Base-by-base conservation (phyloP, 2,797 vertebrate genomes). In the Microtus agrestis region DNA sequence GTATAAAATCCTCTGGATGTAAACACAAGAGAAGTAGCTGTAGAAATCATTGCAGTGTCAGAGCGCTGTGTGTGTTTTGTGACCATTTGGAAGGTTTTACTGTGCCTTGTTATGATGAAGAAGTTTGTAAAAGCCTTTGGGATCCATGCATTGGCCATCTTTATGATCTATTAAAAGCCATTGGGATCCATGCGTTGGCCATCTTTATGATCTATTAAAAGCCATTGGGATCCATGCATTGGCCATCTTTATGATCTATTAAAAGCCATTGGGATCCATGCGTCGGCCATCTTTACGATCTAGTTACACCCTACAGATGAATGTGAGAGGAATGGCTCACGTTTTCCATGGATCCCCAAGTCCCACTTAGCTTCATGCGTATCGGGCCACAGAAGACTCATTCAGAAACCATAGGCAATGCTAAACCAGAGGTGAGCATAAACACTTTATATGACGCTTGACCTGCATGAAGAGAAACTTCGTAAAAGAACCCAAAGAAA, bases 401-500 rank as follows among this genome's bases (percentile, higher is more conserved):
- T 76, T 92, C 54, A 92, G 73, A 94, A 95, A 65, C 86, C 89
- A 63, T 1, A 5, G 46, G 46, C 91, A 81, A 59, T 12, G 17
- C n/a, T 86, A 92, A 92, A 79, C 90, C 93, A 97, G 40, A 93
- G 95, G 90, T 25, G 48, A 92, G 85, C 74, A 56, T 87, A 76
- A 92, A n/a, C 48, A 54, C 27, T 88, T 92, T 69, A 78, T 34
- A 37, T n/a, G 15, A 92, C 4, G 85, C 61, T 89, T 87, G 85
- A 88, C 77, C n/a, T 93, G 40, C 56, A 74, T 61, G 78, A 88
- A 95, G 46, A 48, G 31, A 69, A 88, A 87, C 84, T 74, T 91
- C 54, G 48, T 95, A 67, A 88, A 86, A 61, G 25, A 23, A 54
- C 48, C 51, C 56, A 78, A 65, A 61, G 31, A 81, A 31, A 85